A percentile compares a stretch with the other conserved stretches of the same genome.
Conservation (phyloP, 2,888 invertebrate species). For the Lasioglossum malachurum region DNA sequence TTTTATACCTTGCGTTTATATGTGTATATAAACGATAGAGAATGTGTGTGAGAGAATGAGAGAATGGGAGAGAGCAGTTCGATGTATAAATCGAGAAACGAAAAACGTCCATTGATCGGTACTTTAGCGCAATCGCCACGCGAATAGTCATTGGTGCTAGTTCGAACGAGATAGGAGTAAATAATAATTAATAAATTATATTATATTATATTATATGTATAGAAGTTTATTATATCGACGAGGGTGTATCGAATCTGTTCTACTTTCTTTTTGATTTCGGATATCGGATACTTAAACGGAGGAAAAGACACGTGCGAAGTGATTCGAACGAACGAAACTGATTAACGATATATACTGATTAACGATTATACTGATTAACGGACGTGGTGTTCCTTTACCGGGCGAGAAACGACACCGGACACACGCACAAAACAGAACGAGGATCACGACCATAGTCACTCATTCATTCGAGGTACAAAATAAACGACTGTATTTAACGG, state of each 20-base stretch:
- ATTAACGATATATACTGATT: background rate
- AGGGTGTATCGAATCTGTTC: conserved; percentile 43
- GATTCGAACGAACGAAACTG: conserved; percentile 11
- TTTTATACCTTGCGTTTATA: conserved; percentile 74
- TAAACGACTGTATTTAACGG: conserved; percentile 48
- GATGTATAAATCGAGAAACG: conserved; percentile 36
- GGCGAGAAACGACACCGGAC: conserved; percentile 31
- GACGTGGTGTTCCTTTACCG: conserved; percentile 18
- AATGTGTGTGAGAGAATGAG: conserved; percentile 11
- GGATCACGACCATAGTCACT: conserved; percentile 32
- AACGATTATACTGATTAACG: conserved; percentile 6
- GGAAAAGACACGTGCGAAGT: conserved; percentile 3
- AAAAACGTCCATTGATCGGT: conserved; percentile 53
- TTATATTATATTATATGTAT: conserved; percentile 17
- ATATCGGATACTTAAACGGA: conserved; percentile 33
- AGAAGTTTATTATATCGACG: conserved; percentile 4
- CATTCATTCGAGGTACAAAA: conserved; percentile 54
- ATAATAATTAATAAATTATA: conserved; percentile 35
- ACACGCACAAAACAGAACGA: conserved; percentile 52
- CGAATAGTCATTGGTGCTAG: conserved; percentile 70
- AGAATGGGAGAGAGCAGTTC: background rate
- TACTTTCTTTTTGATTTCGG: conserved; percentile 33
- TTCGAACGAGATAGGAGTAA: conserved; percentile 44
- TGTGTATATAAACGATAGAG: conserved; percentile 21
- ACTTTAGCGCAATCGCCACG: conserved; percentile 33